These are phyloP conservation scores for Zoanthus sociatus DNA, from an alignment of 92 coral and sea anemone genomes.

Conservation along the genomic window DNA sequence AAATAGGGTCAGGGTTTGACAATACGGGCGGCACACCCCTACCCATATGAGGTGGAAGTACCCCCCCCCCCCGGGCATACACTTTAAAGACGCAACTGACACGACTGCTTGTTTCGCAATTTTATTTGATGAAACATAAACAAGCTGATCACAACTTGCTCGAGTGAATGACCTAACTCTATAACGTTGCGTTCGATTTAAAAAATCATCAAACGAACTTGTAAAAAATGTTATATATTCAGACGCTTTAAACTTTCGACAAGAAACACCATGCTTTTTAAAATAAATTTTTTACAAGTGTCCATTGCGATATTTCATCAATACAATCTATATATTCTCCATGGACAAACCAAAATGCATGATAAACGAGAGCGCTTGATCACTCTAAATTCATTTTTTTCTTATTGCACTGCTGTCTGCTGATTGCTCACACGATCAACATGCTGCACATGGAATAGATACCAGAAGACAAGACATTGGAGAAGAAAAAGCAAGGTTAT, in stretches of 20 bases:
- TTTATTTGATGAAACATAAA: conserved; percentile 30
- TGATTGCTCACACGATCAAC: not conserved
- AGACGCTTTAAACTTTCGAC: not conserved
- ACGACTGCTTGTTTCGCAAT: not conserved
- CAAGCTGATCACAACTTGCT: conserved; percentile 16
- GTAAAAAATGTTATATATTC: not conserved
- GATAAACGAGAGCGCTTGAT: not conserved
- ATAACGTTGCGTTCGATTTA: conserved; percentile 22
- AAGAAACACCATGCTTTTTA: not conserved
- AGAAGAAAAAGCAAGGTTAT: conserved; percentile 2
- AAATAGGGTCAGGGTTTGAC: too few species aligned
- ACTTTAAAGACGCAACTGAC: not conserved
- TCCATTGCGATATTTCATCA: not conserved
- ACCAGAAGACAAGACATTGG: not conserved
- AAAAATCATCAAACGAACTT: conserved; percentile 33
- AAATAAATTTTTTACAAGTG: not conserved
- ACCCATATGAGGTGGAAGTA: too few species aligned
- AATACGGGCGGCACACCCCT: too few species aligned
- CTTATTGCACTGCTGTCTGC: not conserved
- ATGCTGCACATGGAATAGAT: conserved; percentile 13
- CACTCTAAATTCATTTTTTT: not conserved
- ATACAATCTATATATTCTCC: not conserved
- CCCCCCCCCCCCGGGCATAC: too few species aligned
- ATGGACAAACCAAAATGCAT: not conserved
- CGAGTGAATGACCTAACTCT: conserved; percentile 8